Evolutionary conservation across 2,797 vertebrate species (phyloP), one percentile per base, ranked within the genome.

Genomic region (Coreius guichenoti): DNA sequence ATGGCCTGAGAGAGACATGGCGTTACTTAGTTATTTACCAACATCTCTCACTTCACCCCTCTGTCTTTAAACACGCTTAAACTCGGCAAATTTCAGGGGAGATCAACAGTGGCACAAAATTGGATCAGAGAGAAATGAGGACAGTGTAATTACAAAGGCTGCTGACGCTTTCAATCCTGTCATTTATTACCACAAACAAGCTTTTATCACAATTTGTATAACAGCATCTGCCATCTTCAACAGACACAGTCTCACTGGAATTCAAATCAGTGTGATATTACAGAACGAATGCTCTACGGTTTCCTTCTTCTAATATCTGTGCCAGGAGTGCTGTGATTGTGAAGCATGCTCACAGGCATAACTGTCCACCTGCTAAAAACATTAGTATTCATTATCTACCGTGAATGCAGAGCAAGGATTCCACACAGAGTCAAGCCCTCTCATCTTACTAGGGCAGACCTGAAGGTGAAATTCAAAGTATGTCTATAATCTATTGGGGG

Each of bases 1-100:
- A 97, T 3, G 96, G 97, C 89, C 98, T 99, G 39, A 47, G 49
- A 13, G 26, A 68, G 67, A 21, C 0, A 79, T 5, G 4, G 6
- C 8, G 4, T 31, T 61, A 21, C 29, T 58, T 14, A 14, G 65
- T 80, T 69, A 72, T 13, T 72, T 81, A 56, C 47, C 23, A 63
- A 61, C 81, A 65, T 63, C 2, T 43, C 3, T 81, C 23, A 47
- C 39, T 81, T 49, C 61, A 70, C 65, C 33, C 14, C 2, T 54
- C 31, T 36, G 17, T 45, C 2, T 26, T 36, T 26, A 63, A 4
- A 54, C 26, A 49, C 11, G 61, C 82, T n/a, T 33, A n/a, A 16
- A 77, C 29, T 70, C 21, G 3, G n/a, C n/a, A 76, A 5, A 83
- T 73, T 43, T 81, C 70, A 54, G 5, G 36, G 47, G 56, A 72